These are phyloP conservation scores for Gallinago solitaria DNA, from an alignment of 2,797 vertebrate genomes.

Conservation along the genomic window DNA sequence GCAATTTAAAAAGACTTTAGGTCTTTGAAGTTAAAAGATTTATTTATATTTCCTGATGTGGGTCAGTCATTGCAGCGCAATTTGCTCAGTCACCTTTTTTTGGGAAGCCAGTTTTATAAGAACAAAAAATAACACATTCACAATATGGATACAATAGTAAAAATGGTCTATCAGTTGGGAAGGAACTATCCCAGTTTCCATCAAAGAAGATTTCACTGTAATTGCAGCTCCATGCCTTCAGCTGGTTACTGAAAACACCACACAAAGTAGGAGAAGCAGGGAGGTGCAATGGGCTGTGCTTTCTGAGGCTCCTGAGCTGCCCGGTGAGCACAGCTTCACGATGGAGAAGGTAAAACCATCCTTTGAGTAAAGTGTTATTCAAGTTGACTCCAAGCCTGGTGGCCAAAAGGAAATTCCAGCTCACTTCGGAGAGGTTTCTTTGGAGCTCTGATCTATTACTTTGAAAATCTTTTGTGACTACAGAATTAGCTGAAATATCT, in stretches of 20 bases:
- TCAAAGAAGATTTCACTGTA: not conserved
- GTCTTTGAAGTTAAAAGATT: conserved; percentile 21
- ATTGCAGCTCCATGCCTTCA: not conserved
- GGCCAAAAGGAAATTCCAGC: not conserved
- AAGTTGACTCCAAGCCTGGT: rapidly evolving
- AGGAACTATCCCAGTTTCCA: not conserved
- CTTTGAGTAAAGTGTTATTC: not conserved
- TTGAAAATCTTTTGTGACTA: not conserved
- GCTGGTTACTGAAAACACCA: not conserved
- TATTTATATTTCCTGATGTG: conserved; percentile 36
- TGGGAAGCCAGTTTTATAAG: not conserved
- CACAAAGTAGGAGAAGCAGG: too few relatives aligned
- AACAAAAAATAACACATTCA: not conserved
- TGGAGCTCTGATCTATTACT: not conserved
- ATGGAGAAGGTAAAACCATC: not conserved
- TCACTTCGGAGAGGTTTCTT: not conserved
- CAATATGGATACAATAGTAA: not conserved
- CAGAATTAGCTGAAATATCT: not conserved
- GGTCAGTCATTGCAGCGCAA: not conserved
- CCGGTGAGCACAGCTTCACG: not conserved
- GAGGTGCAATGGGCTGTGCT: not conserved
- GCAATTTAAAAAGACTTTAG: not conserved
- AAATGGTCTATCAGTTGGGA: not conserved
- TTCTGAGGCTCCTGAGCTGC: not conserved
- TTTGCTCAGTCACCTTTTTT: not conserved